Conservation (phyloP, 2,113 vertebrate species). For the Astur gentilis region DNA sequence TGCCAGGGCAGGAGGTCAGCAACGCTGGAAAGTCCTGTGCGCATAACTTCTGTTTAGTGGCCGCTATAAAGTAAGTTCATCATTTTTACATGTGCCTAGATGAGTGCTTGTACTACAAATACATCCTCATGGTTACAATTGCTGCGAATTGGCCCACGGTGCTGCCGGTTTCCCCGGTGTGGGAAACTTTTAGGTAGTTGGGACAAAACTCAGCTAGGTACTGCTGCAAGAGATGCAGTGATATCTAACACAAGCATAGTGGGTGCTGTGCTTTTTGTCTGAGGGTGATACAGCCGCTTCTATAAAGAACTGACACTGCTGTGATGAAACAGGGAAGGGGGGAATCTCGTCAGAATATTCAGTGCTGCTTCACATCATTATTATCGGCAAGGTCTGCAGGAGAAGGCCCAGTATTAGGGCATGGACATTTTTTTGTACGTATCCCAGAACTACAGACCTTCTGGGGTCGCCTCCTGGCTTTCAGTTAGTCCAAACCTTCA, state of each 20-base stretch:
- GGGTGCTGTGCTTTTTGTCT: background rate
- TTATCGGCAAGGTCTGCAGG: background rate
- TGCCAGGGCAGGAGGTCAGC: background rate
- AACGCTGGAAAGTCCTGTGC: too few relatives aligned
- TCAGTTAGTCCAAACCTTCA: background rate
- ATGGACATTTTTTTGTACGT: background rate
- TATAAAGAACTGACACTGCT: background rate
- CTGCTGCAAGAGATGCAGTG: background rate
- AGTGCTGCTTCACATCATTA: background rate
- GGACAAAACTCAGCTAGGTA: background rate
- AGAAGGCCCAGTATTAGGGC: background rate
- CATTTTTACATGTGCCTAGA: background rate
- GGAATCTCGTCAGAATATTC: background rate
- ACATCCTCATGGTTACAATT: rapidly evolving
- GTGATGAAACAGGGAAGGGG: background rate
- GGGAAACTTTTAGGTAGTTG: background rate
- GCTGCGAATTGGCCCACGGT: background rate
- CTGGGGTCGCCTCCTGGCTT: background rate
- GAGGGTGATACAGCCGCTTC: background rate
- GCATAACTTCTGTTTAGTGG: rapidly evolving
- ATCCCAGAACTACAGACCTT: background rate
- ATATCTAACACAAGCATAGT: too few relatives aligned
- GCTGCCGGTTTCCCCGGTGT: too few relatives aligned
- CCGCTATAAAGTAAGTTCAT: background rate
- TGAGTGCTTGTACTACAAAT: background rate